phyloP scores from a whole-genome alignment of 2,797 vertebrate species.

The Hippoglossus hippoglossus region DNA sequence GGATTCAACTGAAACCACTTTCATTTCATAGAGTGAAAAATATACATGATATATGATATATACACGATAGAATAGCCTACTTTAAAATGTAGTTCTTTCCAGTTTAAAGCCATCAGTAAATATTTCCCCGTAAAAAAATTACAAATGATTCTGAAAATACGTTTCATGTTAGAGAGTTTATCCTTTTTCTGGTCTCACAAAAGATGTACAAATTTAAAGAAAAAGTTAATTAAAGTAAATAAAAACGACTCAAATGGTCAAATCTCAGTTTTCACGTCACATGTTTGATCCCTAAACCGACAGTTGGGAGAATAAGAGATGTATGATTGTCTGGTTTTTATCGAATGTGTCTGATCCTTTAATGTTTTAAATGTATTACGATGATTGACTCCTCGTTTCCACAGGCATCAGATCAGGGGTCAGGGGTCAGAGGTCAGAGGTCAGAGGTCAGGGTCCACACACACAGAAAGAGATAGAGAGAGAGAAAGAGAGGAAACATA shows the following conservation, averaged over 20 bases:
- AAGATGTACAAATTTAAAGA: neutral
- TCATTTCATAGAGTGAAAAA: constrained; percentile 48
- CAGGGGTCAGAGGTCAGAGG: constrained; percentile 16
- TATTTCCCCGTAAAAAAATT: constrained; percentile 1
- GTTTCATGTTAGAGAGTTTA: constrained; percentile 17
- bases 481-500: neutral
- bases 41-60: constrained; percentile 61
- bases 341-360: constrained; percentile 6
- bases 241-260: neutral
- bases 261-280: neutral
- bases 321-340: constrained; percentile 64
- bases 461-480: neutral
- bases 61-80: constrained; percentile 40
- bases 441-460: neutral
- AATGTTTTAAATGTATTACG: constrained; percentile 14
- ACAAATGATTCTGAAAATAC: constrained; percentile 8
- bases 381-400: constrained; percentile 23
- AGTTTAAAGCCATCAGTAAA: constrained; percentile 60
- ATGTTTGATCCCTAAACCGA: constrained; percentile 20
- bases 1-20: constrained; percentile 8
- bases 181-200: too few species aligned
- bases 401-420: constrained; percentile 51
- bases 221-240: neutral
- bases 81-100: constrained; percentile 59
- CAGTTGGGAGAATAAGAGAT: neutral